Conservation (phyloP, 2,113 vertebrate genomes). For the Dasyprocta punctata region DNA sequence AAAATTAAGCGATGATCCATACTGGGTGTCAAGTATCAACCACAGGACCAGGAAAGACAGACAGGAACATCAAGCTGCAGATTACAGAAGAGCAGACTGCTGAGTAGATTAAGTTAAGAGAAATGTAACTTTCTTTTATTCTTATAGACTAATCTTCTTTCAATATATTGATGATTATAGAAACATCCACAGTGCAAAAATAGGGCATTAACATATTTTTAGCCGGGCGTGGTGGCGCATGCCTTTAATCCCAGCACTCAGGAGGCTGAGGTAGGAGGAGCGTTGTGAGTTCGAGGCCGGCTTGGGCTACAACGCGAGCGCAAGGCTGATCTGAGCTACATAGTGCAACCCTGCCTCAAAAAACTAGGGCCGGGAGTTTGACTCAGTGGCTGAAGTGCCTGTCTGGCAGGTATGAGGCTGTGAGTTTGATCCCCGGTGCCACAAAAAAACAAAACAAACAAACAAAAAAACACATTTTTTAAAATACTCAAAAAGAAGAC, state of each 20-base stretch:
- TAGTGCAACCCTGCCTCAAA: too few species aligned
- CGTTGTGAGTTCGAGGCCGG: too few species aligned
- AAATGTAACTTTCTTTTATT: not conserved
- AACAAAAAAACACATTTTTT: not conserved
- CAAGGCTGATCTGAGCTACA: too few species aligned
- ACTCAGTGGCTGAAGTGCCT: too few species aligned
- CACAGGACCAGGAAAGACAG: not conserved
- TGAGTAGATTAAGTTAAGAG: not conserved
- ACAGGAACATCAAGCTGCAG: not conserved
- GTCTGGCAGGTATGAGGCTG: too few species aligned
- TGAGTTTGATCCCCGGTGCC: too few species aligned
- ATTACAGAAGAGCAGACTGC: not conserved
- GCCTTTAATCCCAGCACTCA: too few species aligned
- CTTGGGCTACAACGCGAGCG: too few species aligned
- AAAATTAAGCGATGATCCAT: not conserved
- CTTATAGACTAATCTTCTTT: not conserved
- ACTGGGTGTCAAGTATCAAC: not conserved
- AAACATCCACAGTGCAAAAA: not conserved
- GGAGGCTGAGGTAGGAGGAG: too few species aligned
- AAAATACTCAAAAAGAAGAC: not conserved
- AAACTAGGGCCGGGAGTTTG: too few species aligned
- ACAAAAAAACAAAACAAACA: too few species aligned
- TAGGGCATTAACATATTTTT: not conserved
- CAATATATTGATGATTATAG: not conserved
- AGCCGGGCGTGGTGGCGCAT: too few species aligned